Percentiles rank a stretch among this genome's conserved stretches.
phyloP scores from a whole-genome alignment of 2,113 vertebrate species.

The Numida meleagris region DNA sequence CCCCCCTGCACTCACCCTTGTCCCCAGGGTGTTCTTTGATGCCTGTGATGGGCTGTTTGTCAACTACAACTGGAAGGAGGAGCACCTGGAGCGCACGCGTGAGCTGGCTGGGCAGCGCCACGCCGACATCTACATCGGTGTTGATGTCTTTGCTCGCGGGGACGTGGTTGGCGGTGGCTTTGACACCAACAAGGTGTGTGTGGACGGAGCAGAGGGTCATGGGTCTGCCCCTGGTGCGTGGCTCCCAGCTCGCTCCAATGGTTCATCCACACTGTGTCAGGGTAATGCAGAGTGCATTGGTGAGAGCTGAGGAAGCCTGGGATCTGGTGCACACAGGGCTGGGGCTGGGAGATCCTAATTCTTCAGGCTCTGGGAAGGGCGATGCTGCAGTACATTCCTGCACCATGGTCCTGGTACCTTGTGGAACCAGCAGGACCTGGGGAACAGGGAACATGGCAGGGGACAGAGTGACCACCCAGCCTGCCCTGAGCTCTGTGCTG shows the following conservation, averaged over 20 bases:
- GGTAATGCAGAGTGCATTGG: accelerated
- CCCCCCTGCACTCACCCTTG: neutral
- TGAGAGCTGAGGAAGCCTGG: neutral
- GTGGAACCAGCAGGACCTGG: neutral
- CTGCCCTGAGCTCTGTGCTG: accelerated
- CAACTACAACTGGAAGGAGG: slow-evolving; percentile 96
- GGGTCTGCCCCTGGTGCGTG: accelerated
- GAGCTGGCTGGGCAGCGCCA: slow-evolving; percentile 54
- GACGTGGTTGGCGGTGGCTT: slow-evolving; percentile 87
- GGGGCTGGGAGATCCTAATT: neutral
- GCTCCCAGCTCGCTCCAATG: neutral
- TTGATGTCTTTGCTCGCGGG: slow-evolving; percentile 94
- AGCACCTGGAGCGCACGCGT: slow-evolving; percentile 78
- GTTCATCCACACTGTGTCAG: neutral
- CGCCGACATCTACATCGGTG: slow-evolving; percentile 85
- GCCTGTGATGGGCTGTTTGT: slow-evolving; percentile 93
- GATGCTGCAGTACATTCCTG: neutral
- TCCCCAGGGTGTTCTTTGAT: slow-evolving; percentile 87
- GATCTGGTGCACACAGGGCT: neutral
- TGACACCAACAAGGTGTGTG: slow-evolving; percentile 86
- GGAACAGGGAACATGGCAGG: neutral
- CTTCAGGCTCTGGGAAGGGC: neutral
- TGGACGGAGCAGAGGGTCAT: accelerated
- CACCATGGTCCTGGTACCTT: neutral
- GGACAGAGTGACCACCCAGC: neutral